A percentile compares a stretch with the other conserved stretches of the same genome.
Conservation (phyloP, 2,113 vertebrate genomes). For the Xenopus borealis region DNA sequence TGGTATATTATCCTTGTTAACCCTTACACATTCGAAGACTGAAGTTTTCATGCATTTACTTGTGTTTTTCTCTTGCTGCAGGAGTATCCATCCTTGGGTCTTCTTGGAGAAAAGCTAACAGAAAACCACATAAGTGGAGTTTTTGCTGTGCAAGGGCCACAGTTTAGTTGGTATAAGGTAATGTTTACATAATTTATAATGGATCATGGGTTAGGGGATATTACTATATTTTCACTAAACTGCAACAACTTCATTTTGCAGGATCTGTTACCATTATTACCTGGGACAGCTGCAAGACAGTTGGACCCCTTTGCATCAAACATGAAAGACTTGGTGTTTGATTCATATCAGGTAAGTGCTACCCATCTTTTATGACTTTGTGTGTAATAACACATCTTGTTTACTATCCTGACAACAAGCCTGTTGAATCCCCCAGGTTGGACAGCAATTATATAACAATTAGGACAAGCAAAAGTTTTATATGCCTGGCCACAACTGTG, state of each 20-base stretch:
- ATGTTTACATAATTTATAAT: slow-evolving; percentile 43
- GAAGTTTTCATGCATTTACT: no score
- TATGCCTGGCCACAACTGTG: no score
- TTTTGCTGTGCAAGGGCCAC: slow-evolving; percentile 89
- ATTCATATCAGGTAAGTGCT: slow-evolving; percentile 85
- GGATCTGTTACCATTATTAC: slow-evolving; percentile 83
- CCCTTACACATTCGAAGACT: no score
- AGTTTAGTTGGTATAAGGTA: slow-evolving; percentile 98
- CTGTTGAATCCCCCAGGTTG: no score
- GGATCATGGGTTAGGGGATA: neutral
- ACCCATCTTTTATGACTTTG: neutral
- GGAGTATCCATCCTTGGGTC: slow-evolving; percentile 92
- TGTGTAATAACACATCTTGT: no score
- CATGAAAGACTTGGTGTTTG: slow-evolving; percentile 89
- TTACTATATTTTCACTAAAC: slow-evolving; percentile 14
- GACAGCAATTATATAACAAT: no score
- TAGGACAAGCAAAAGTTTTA: no score
- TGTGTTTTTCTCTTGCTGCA: slow-evolving; percentile 54
- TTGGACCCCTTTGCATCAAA: slow-evolving; percentile 88
- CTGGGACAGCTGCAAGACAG: slow-evolving; percentile 84
- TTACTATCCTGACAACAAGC: no score
- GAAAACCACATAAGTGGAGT: slow-evolving; percentile 90
- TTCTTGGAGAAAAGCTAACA: slow-evolving; percentile 87
- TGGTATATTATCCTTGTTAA: no score
- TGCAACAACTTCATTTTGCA: slow-evolving; percentile 51